phyloP scores from a whole-genome alignment of 2,888 invertebrate species.

The Lithophane socia region DNA sequence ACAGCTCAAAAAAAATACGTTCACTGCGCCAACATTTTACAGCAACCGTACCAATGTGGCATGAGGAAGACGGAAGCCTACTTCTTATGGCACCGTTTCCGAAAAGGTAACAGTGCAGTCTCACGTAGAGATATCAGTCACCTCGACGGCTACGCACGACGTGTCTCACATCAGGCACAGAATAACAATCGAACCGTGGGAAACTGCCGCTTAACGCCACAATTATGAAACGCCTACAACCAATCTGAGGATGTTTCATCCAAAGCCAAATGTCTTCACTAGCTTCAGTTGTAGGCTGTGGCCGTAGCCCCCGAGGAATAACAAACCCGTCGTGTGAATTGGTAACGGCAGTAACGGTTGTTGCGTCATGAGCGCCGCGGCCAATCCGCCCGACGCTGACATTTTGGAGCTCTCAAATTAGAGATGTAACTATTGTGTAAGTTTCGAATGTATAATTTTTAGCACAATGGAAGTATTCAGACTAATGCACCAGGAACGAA shows the following conservation, averaged over 20 bases:
- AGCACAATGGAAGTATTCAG: constrained; percentile 62
- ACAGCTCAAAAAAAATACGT: constrained; percentile 11
- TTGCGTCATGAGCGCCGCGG: constrained; percentile 76
- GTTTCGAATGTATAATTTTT: constrained; percentile 68
- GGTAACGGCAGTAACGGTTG: constrained; percentile 82
- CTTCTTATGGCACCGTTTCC: constrained; percentile 63
- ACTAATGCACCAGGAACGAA: constrained; percentile 61
- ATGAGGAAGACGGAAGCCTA: constrained; percentile 48
- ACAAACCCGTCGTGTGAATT: constrained; percentile 79
- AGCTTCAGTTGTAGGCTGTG: constrained; percentile 59
- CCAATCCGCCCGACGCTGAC: constrained; percentile 70
- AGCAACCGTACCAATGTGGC: constrained; percentile 40
- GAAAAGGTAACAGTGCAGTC: constrained; percentile 77
- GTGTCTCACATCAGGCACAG: constrained; percentile 75
- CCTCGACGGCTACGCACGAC: constrained; percentile 80
- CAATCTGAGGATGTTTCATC: constrained; percentile 77
- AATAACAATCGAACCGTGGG: constrained; percentile 88
- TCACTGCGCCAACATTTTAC: constrained; percentile 15
- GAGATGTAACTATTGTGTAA: constrained; percentile 70
- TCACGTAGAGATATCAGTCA: constrained; percentile 73
- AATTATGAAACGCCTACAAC: constrained; percentile 81
- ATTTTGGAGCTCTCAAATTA: constrained; percentile 73
- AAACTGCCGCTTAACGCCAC: constrained; percentile 81
- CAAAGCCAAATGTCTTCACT: constrained; percentile 70
- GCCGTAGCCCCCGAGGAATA: constrained; percentile 69